Conservation (phyloP, 2,113 vertebrate species). For the Sylvilagus bachmani region DNA sequence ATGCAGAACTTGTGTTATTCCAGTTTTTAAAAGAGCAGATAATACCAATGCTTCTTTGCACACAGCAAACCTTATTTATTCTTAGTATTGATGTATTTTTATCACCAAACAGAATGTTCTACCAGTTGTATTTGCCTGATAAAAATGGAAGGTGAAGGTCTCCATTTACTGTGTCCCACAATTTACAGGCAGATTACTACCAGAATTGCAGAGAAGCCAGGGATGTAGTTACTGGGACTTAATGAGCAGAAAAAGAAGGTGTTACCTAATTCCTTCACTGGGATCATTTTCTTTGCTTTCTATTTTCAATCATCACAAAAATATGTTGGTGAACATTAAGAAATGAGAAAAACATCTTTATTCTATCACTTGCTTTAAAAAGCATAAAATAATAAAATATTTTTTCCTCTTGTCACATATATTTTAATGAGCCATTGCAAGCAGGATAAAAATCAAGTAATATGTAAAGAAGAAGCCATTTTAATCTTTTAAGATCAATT, state of each 20-base stretch:
- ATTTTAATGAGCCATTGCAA: conserved; percentile 12
- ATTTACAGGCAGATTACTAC: not conserved
- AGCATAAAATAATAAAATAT: not conserved
- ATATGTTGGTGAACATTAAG: not conserved
- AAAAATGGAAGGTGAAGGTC: not conserved
- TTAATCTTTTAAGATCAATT: conserved; percentile 59
- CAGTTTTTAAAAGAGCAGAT: not conserved
- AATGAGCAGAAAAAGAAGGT: not conserved
- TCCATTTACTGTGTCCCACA: not conserved
- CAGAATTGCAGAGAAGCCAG: not conserved
- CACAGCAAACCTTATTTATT: not conserved
- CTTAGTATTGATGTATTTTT: not conserved
- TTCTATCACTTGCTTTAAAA: not conserved
- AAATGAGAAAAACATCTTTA: conserved; percentile 8
- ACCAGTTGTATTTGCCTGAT: not conserved
- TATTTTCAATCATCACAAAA: not conserved
- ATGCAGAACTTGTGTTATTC: not conserved
- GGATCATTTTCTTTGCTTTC: not conserved
- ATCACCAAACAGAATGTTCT: not conserved
- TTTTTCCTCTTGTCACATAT: not conserved
- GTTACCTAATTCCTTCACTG: not conserved
- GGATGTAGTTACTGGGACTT: not conserved
- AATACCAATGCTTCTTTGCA: not conserved
- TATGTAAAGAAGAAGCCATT: not conserved
- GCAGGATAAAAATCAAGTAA: not conserved